phyloP scores from a whole-genome alignment of 2,113 vertebrate genomes.

The Tachysurus vachellii region DNA sequence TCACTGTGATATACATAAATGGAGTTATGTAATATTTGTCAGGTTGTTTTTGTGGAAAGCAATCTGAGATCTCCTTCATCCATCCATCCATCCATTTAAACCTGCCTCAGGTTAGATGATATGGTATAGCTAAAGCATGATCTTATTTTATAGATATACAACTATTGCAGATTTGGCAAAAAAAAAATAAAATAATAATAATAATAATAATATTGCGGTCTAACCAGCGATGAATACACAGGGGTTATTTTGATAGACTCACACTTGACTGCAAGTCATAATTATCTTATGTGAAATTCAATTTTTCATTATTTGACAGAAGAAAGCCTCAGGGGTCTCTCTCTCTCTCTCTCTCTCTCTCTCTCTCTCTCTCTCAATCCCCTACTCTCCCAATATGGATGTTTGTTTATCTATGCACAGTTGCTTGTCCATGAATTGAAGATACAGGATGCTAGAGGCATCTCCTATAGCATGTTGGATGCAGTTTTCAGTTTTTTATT shows the following conservation, averaged over 20 bases:
- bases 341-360: not conserved
- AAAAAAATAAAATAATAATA: not conserved
- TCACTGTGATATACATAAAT: constrained; percentile 19
- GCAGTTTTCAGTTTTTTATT: not conserved
- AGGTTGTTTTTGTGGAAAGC: not conserved
- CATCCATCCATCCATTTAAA: constrained; percentile 21
- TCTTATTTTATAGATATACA: constrained; percentile 18
- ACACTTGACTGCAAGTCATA: constrained; percentile 33
- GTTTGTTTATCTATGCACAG: not conserved
- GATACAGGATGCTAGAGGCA: constrained; percentile 34
- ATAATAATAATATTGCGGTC: not conserved
- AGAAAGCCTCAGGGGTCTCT: not conserved
- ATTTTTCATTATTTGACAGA: constrained; percentile 36
- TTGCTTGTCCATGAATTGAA: constrained; percentile 13
- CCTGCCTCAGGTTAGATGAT: not conserved
- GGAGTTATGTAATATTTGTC: constrained; percentile 12
- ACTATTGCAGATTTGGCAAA: constrained; percentile 1
- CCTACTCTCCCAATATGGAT: not conserved
- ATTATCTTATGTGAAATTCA: constrained; percentile 39
- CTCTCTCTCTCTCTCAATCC: not conserved
- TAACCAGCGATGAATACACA: constrained; percentile 11
- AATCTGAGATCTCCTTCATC: not conserved
- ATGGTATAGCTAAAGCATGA: not conserved
- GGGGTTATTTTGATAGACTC: constrained; percentile 27
- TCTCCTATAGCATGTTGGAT: constrained; percentile 32